Evolutionary conservation across 2,797 vertebrate genomes (phyloP).

Genomic region (Peromyscus eremicus): DNA sequence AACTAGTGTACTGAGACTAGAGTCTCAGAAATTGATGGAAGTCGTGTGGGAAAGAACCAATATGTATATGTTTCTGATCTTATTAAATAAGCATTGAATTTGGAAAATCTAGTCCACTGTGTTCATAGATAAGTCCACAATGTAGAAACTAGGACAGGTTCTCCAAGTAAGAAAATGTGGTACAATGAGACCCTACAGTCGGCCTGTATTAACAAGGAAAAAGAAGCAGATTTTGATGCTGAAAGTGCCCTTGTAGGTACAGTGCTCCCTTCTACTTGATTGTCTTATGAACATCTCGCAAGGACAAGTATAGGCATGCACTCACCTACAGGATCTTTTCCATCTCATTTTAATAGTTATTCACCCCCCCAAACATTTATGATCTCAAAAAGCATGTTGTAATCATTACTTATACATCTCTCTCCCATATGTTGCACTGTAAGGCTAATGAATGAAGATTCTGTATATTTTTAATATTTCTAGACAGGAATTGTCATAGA

Average conservation of each 20-base stretch:
- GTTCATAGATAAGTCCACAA: neutral
- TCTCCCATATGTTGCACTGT: neutral
- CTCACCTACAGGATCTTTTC: neutral
- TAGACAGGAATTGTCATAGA: neutral
- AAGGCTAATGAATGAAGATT: neutral
- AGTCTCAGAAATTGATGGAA: slow-evolving; percentile 9
- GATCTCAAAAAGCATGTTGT: neutral
- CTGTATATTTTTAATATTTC: neutral
- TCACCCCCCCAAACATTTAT: neutral
- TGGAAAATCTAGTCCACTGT: neutral
- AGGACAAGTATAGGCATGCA: neutral
- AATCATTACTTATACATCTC: neutral
- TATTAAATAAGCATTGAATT: neutral
- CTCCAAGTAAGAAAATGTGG: neutral
- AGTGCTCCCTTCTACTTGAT: neutral
- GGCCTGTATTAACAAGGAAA: neutral
- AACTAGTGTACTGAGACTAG: neutral
- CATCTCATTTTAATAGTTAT: neutral
- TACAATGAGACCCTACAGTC: neutral
- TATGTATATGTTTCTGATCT: slow-evolving; percentile 1
- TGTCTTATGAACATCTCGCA: neutral
- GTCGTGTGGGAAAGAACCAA: neutral
- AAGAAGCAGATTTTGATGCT: neutral
- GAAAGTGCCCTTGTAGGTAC: neutral
- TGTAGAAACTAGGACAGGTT: neutral